Evolutionary conservation across 2,888 invertebrate species (phyloP), one percentile per base, ranked within the genome.

Genomic region (Napeogenes sylphis): DNA sequence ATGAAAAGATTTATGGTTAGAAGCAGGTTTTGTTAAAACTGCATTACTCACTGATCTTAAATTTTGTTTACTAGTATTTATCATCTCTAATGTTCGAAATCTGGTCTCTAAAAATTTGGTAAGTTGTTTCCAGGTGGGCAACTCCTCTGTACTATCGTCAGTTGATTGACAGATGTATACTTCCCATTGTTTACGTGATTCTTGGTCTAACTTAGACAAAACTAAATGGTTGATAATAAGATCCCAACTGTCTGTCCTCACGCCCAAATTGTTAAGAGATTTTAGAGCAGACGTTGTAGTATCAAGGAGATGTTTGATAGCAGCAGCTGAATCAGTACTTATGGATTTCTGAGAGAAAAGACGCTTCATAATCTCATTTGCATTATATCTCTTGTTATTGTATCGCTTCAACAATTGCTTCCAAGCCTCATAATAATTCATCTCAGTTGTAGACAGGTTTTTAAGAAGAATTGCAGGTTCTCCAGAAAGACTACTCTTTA

Each of bases 391-490:
- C 45, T 71, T 70, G 45, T 73, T 73, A 53, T 63, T 58, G 33
- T 72, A 73, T 3, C 71, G 65, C n/a, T 59, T 32, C 3, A 38
- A 56, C 46, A 73, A 58, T 62, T 62, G 61, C 6, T 59, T 53
- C 71, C 71, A 73, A 0, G 70, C 68, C 33, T 68, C 68, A 3
- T 54, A 33, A 42, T 72, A 73, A 45, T 73, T 73, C 4, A 57
- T 21, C 4, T 65, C 68, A n/a, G n/a, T n/a, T n/a, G n/a, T n/a
- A n/a, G n/a, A n/a, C n/a, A n/a, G n/a, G n/a, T n/a, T n/a, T n/a
- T n/a, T n/a, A n/a, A n/a, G n/a, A n/a, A n/a, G n/a, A n/a, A n/a
- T n/a, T n/a, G n/a, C n/a, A n/a, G n/a, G n/a, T n/a, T n/a, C n/a
- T n/a, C n/a, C n/a, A n/a, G n/a, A n/a, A n/a, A n/a, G n/a, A n/a